These are phyloP conservation scores for Phasianus colchicus DNA, from an alignment of 2,113 vertebrate genomes.

Conservation along the genomic window DNA sequence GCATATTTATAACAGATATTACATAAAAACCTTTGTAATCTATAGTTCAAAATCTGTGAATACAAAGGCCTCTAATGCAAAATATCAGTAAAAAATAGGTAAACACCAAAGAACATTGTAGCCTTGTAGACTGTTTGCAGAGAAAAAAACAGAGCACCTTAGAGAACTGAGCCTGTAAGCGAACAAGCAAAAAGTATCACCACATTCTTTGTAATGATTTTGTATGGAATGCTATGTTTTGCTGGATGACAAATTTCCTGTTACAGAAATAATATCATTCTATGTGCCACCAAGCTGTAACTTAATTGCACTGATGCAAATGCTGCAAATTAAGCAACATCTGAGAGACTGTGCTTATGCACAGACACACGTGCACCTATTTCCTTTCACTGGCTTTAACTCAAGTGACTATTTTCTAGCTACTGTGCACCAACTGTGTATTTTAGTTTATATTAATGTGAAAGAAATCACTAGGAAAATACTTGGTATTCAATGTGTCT, in stretches of 20 bases:
- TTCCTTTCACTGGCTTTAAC: neutral
- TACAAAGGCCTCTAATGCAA: neutral
- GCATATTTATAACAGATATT: slow-evolving; percentile 48
- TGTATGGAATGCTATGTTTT: neutral
- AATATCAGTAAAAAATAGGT: slow-evolving; percentile 3
- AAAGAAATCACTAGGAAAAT: neutral
- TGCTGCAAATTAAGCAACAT: neutral
- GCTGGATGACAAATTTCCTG: slow-evolving; percentile 19
- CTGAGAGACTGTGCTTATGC: neutral
- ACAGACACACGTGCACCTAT: slow-evolving; percentile 10
- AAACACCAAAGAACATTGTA: neutral
- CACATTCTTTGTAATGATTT: neutral
- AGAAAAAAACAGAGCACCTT: slow-evolving; percentile 3
- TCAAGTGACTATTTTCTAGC: slow-evolving; percentile 10
- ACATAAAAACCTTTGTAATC: slow-evolving; percentile 44
- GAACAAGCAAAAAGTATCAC: neutral
- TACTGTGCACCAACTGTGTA: neutral
- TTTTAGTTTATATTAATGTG: neutral
- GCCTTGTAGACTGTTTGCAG: neutral
- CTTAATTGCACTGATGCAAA: slow-evolving; percentile 48
- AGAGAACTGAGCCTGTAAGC: neutral
- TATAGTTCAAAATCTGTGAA: slow-evolving; percentile 29
- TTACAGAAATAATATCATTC: slow-evolving; percentile 39
- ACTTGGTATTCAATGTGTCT: neutral
- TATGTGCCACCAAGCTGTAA: neutral